Percentiles rank a stretch among this genome's conserved stretches.
phyloP scores from a whole-genome alignment of 1,140 invertebrate genomes.

The Pogonus chalceus region DNA sequence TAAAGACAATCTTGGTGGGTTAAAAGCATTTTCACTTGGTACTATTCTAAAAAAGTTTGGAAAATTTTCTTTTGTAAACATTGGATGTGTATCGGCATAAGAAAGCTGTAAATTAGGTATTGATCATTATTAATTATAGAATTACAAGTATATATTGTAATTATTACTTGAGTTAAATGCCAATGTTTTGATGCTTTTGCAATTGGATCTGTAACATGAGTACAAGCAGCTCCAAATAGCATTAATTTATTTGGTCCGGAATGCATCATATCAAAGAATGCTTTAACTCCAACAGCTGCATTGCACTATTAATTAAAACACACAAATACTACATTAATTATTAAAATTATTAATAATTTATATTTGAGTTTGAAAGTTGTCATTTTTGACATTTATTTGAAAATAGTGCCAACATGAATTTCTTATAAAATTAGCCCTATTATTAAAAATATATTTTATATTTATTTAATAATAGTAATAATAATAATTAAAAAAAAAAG shows the following conservation, averaged over 20 bases:
- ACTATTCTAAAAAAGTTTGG: constrained; percentile 95
- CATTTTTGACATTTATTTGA: not conserved
- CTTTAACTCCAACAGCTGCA: constrained; percentile 93
- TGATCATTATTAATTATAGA: not conserved
- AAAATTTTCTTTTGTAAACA: constrained; percentile 90
- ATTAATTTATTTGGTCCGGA: constrained; percentile 82
- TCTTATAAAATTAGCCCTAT: not conserved
- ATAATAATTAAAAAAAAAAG: too few species aligned
- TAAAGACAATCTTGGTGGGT: constrained; percentile 78
- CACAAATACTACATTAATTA: too few species aligned
- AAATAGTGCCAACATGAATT: not conserved
- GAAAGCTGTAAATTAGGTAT: constrained; percentile 56
- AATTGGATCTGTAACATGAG: constrained; percentile 92
- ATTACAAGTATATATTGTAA: not conserved
- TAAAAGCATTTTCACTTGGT: constrained; percentile 92
- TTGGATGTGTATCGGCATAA: constrained; percentile 96
- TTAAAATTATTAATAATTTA: not conserved
- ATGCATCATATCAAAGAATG: constrained; percentile 98
- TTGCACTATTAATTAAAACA: constrained; percentile 70
- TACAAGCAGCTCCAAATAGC: constrained; percentile 94
- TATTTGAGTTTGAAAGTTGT: constrained; percentile 10
- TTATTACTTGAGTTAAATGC: constrained; percentile 81
- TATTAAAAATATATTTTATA: not conserved
- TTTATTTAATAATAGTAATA: not conserved
- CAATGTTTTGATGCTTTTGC: constrained; percentile 95